Conservation (phyloP, 2,888 invertebrate species). For the Cephalotes varians region DNA sequence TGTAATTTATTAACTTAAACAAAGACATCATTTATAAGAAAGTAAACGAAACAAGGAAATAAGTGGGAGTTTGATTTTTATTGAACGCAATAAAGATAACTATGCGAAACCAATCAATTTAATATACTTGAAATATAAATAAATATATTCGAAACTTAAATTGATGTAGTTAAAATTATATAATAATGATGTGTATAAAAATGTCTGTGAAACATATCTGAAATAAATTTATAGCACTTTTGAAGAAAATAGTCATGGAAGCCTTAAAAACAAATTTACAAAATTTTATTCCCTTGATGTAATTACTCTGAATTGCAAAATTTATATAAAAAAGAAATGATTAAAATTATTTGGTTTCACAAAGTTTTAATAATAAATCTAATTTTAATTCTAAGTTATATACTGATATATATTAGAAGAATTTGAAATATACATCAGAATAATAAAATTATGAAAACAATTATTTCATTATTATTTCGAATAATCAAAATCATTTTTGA, state of each 20-base stretch:
- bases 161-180: conserved; percentile 1
- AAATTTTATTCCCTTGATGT: background rate
- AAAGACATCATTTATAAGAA: conserved; percentile 3
- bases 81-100: conserved; percentile 38
- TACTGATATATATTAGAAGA: background rate
- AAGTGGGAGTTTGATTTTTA: conserved; percentile 21
- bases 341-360: background rate
- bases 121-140: conserved; percentile 31
- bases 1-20: background rate
- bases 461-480: background rate
- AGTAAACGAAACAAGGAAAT: conserved; percentile 31
- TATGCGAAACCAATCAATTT: conserved; percentile 43
- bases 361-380: conserved; percentile 3
- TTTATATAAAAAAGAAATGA: background rate
- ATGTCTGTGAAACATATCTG: background rate
- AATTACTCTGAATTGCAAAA: background rate
- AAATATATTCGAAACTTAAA: conserved; percentile 31
- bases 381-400: background rate
- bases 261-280: no score
- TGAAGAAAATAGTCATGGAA: no score
- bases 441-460: conserved; percentile 39
- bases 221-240: no score
- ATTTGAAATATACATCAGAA: conserved; percentile 30
- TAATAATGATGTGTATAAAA: background rate
- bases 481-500: background rate